Evolutionary conservation across 2,888 invertebrate genomes (phyloP).

Genomic region (Microchrysa polita): DNA sequence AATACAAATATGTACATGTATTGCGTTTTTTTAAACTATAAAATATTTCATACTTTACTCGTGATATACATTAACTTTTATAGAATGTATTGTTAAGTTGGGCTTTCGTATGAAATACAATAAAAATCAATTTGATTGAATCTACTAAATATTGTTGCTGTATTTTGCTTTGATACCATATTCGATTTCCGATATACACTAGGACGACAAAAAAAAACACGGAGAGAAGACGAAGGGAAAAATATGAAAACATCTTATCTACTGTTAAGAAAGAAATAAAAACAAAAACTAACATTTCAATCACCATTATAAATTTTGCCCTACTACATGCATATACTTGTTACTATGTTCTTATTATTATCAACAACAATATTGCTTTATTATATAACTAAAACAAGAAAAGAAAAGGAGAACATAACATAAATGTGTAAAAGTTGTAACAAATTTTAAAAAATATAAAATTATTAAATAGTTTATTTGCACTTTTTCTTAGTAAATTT

Average conservation of each 20-base stretch:
- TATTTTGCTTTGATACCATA: constrained; percentile 19
- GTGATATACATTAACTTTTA: constrained; percentile 31
- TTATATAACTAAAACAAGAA: neutral
- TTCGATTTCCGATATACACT: constrained; percentile 1
- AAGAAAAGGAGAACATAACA: constrained; percentile 2
- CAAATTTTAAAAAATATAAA: constrained; percentile 39
- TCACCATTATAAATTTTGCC: constrained; percentile 12
- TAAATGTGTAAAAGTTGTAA: constrained; percentile 41
- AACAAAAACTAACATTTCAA: constrained; percentile 21
- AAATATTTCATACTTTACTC: constrained; percentile 11
- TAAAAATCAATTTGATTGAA: neutral
- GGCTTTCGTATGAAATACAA: neutral
- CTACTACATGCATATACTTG: constrained; percentile 27
- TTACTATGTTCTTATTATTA: constrained; percentile 28
- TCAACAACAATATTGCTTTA: constrained; percentile 19
- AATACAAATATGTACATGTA: too few relatives aligned
- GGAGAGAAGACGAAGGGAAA: neutral
- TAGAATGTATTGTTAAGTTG: constrained; percentile 27
- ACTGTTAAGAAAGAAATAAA: constrained; percentile 7
- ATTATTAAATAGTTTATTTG: constrained; percentile 43
- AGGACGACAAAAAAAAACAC: neutral
- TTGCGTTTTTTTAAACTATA: neutral
- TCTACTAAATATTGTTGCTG: neutral
- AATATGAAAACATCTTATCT: constrained; percentile 15
- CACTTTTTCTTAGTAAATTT: constrained; percentile 44